A percentile compares a stretch with the other conserved stretches of the same genome.
phyloP scores from a whole-genome alignment of 1,140 invertebrate genomes.

The Schlechtendalia chinensis region DNA sequence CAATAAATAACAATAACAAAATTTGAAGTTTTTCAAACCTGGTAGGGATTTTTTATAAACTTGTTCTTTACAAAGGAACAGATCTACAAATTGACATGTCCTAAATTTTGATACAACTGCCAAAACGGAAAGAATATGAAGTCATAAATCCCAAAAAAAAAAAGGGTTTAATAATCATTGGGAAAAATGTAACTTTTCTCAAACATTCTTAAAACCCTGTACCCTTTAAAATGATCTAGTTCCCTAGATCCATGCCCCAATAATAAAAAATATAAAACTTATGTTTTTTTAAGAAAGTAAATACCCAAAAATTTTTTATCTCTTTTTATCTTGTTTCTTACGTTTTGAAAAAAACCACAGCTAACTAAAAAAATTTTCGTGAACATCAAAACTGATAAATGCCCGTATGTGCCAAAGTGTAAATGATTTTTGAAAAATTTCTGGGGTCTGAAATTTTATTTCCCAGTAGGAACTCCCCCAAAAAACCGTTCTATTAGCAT shows the following conservation, averaged over 20 bases:
- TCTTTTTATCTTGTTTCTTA: slow-evolving; percentile 56
- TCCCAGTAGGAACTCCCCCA: slow-evolving; percentile 84
- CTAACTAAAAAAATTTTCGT: slow-evolving; percentile 91
- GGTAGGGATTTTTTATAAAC: slow-evolving; percentile 70
- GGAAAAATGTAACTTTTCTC: slow-evolving; percentile 74
- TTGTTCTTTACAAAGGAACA: slow-evolving; percentile 68
- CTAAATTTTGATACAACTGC: slow-evolving; percentile 83
- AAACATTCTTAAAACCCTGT: slow-evolving; percentile 89
- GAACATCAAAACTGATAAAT: slow-evolving; percentile 93
- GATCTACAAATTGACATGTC: slow-evolving; percentile 84
- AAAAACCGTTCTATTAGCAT: slow-evolving; percentile 80
- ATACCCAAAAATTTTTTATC: too few species aligned
- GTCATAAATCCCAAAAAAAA: slow-evolving; percentile 89
- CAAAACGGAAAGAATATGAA: slow-evolving; percentile 78
- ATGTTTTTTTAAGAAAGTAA: not conserved
- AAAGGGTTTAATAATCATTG: slow-evolving; percentile 77
- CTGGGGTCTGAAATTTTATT: slow-evolving; percentile 78
- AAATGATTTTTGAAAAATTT: slow-evolving; percentile 70
- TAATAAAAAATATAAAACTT: not conserved
- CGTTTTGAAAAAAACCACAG: slow-evolving; percentile 87
- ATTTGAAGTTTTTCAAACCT: slow-evolving; percentile 53
- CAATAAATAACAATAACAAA: not conserved
- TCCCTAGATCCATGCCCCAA: slow-evolving; percentile 66
- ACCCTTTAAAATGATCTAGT: slow-evolving; percentile 85
- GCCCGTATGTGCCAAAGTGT: slow-evolving; percentile 83